phyloP scores from a whole-genome alignment of 2,113 vertebrate species.

The Crotalus tigris region DNA sequence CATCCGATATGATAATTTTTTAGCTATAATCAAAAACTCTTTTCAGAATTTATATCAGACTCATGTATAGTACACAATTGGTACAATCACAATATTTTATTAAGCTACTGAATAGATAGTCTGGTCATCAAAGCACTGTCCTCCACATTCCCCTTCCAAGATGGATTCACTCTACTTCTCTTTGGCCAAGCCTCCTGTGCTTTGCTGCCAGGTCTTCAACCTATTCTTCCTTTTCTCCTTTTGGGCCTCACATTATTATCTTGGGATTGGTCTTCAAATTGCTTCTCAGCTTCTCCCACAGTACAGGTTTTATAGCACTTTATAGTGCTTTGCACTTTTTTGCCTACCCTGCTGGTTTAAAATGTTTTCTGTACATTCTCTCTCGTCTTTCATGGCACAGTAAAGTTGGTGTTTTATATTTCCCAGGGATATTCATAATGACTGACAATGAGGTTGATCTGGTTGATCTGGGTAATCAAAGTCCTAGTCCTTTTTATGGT shows the following conservation, averaged over 20 bases:
- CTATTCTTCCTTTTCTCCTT: not conserved
- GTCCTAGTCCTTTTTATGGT: not conserved
- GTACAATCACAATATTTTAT: not conserved
- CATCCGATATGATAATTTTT: not conserved
- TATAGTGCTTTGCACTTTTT: not conserved
- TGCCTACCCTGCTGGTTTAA: not conserved
- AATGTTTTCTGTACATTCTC: not conserved
- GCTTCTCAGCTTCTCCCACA: not conserved
- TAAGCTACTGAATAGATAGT: not conserved
- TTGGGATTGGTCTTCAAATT: not conserved
- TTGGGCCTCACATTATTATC: not conserved
- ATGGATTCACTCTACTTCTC: not conserved
- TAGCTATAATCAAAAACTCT: not conserved
- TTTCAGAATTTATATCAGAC: not conserved
- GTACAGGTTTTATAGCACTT: not conserved
- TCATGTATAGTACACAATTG: not conserved
- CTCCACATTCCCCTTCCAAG: not conserved
- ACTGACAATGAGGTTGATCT: not conserved
- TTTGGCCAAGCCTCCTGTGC: not conserved
- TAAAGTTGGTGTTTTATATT: not conserved
- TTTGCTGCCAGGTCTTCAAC: not conserved
- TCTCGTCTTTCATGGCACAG: not conserved
- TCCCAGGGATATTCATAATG: not conserved
- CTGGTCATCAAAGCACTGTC: not conserved
- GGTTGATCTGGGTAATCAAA: not conserved